These are phyloP conservation scores for Rotaria sp. DNA, from an alignment of 2,888 invertebrate species.

Conservation along the genomic window DNA sequence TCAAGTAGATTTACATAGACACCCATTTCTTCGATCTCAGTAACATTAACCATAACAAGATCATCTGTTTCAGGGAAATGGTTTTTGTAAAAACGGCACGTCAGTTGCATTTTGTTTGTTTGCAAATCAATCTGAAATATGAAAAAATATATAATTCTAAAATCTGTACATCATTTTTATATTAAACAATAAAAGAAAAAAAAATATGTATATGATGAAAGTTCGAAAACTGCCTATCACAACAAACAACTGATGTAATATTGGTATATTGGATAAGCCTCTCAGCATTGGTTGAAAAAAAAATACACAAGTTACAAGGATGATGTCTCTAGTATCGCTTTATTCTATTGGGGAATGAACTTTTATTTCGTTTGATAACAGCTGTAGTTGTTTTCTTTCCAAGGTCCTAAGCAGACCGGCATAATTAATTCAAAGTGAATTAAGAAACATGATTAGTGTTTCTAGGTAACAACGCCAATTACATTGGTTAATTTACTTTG, in stretches of 20 bases:
- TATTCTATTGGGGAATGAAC: neutral
- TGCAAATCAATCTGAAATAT: neutral
- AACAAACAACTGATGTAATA: neutral
- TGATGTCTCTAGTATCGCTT: neutral
- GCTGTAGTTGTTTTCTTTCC: neutral
- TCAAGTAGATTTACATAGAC: conserved; percentile 94
- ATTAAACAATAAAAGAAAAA: too few species aligned
- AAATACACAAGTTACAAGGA: too few species aligned
- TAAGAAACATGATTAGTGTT: too few species aligned
- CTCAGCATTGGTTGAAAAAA: neutral
- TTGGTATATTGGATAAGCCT: neutral
- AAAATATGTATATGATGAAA: too few species aligned
- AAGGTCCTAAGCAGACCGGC: too few species aligned
- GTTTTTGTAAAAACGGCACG: conserved; percentile 91
- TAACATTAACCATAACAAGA: conserved; percentile 97
- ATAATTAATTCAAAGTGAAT: too few species aligned
- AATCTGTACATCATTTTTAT: too few species aligned
- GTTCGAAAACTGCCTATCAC: too few species aligned
- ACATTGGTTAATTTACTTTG: too few species aligned
- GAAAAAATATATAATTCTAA: too few species aligned
- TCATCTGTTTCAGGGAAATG: conserved; percentile 96
- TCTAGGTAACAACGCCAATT: too few species aligned
- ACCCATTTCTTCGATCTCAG: conserved; percentile 97
- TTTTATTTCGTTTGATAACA: neutral
- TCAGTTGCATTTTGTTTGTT: conserved; percentile 62